Conservation (phyloP, 2,797 vertebrate species). For the Salmo trutta region DNA sequence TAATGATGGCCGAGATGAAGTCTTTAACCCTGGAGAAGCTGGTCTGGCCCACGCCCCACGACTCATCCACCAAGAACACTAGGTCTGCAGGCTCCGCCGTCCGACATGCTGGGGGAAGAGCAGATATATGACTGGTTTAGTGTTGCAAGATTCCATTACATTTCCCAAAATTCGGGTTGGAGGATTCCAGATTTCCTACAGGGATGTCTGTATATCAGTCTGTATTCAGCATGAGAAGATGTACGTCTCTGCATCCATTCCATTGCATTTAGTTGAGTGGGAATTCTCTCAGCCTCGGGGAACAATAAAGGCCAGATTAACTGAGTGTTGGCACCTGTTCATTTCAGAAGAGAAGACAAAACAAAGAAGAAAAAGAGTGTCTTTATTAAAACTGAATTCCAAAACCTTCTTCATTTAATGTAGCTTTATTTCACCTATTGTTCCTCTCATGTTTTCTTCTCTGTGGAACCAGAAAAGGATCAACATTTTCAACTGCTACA, state of each 20-base stretch:
- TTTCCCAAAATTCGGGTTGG: too few relatives aligned
- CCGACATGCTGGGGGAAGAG: conserved; percentile 75
- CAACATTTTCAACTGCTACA: background rate
- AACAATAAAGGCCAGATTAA: background rate
- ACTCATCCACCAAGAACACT: conserved; percentile 85
- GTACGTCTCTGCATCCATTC: background rate
- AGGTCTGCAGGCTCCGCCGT: conserved; percentile 79
- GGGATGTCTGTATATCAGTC: too few relatives aligned
- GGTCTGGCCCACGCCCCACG: conserved; percentile 70
- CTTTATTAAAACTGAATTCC: background rate
- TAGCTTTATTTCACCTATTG: background rate
- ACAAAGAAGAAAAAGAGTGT: too few relatives aligned
- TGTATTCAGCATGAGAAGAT: too few relatives aligned
- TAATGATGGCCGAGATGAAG: conserved; percentile 74
- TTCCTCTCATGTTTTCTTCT: background rate
- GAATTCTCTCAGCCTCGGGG: background rate
- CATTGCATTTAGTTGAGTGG: background rate
- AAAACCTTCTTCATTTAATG: background rate
- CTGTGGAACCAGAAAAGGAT: background rate
- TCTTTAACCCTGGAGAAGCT: conserved; percentile 76
- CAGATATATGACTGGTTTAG: too few relatives aligned
- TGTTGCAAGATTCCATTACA: too few relatives aligned
- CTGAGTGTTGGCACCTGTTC: background rate
- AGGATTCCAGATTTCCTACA: too few relatives aligned
- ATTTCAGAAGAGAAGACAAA: background rate